A percentile compares a stretch with the other conserved stretches of the same genome.
Conservation (phyloP, 2,888 invertebrate genomes). For the Epirrhoe tristata region DNA sequence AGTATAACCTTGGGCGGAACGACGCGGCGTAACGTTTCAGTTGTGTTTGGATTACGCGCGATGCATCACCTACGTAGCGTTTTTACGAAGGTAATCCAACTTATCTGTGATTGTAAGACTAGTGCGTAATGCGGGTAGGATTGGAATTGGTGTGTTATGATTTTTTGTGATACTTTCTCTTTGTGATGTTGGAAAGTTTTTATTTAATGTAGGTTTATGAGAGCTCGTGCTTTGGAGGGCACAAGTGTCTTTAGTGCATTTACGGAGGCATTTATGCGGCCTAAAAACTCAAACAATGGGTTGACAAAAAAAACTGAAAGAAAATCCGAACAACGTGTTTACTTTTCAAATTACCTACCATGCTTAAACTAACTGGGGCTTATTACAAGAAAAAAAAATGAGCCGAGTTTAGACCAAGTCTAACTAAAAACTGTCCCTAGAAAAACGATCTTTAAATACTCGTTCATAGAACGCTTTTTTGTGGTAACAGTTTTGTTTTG, state of each 20-base stretch:
- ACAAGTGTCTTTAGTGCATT: neutral
- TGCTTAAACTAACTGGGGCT: no score
- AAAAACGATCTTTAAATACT: no score
- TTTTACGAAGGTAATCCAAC: slow-evolving; percentile 69
- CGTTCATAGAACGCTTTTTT: no score
- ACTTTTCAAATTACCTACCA: no score
- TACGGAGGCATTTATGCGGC: neutral
- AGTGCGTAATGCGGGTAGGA: slow-evolving; percentile 20
- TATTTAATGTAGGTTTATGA: neutral
- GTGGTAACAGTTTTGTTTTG: no score
- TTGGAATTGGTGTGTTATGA: neutral
- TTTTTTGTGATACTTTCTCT: neutral
- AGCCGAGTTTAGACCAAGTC: no score
- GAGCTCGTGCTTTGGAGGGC: neutral
- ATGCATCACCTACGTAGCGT: slow-evolving; percentile 82
- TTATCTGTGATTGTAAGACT: slow-evolving; percentile 35
- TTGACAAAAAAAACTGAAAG: neutral
- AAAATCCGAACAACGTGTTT: no score
- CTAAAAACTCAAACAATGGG: neutral
- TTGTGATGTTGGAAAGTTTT: neutral
- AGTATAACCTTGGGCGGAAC: slow-evolving; percentile 49
- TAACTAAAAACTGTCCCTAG: no score
- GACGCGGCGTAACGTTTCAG: slow-evolving; percentile 44
- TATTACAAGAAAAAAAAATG: no score
- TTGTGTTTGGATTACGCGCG: slow-evolving; percentile 64